Percentiles rank a stretch among this genome's conserved stretches.
Evolutionary conservation across 2,797 vertebrate species (phyloP).

Genomic region (Pitangus sulphuratus): DNA sequence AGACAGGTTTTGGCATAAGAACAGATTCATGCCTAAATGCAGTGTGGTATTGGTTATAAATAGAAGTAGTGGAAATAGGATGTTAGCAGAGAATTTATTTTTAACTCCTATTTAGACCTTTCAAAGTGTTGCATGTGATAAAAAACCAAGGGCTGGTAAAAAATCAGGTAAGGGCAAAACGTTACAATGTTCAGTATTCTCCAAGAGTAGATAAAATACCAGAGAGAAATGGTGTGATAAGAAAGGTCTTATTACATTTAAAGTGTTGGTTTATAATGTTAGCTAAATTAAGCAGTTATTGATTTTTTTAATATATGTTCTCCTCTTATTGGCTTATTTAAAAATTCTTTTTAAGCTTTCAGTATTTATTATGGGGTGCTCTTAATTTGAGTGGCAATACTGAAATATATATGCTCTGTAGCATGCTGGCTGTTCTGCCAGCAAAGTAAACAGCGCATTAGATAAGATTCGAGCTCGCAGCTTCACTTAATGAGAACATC

Average conservation of each 20-base stretch:
- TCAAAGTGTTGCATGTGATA: neutral
- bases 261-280: neutral
- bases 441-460: slow-evolving; percentile 55
- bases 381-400: slow-evolving; percentile 30
- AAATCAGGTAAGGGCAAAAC: slow-evolving; percentile 18
- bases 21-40: neutral
- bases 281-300: slow-evolving; percentile 42
- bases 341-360: neutral
- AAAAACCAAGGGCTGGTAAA: neutral
- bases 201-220: neutral
- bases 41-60: slow-evolving; percentile 30
- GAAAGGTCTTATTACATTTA: neutral
- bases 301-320: slow-evolving; percentile 30
- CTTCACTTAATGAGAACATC: slow-evolving; percentile 55
- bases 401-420: slow-evolving; percentile 5
- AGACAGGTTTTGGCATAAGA: neutral
- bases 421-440: neutral
- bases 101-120: slow-evolving; percentile 25
- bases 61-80: neutral
- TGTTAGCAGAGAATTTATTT: slow-evolving; percentile 19
- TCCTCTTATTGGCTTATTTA: neutral
- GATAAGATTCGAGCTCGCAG: slow-evolving; percentile 16
- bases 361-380: neutral
- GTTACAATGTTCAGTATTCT: neutral
- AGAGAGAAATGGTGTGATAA: neutral